phyloP scores from a whole-genome alignment of 2,888 invertebrate species.

The Drosophila multiciliata region DNA sequence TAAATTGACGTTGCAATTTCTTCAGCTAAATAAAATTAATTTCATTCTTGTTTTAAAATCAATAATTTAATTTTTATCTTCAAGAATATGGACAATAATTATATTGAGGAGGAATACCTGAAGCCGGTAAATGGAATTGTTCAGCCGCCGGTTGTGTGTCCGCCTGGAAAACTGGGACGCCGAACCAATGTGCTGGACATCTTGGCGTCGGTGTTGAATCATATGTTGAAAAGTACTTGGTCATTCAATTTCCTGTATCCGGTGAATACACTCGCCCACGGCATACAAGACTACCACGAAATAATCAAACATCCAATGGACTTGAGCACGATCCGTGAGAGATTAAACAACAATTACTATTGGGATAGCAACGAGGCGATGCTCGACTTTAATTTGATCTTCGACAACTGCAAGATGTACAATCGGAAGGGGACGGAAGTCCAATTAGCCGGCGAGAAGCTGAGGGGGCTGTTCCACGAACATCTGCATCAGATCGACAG shows the following conservation, averaged over 20 bases:
- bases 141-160: slow-evolving; percentile 46
- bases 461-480: slow-evolving; percentile 16
- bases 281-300: slow-evolving; percentile 38
- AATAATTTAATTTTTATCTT: not conserved
- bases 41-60: not conserved
- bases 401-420: slow-evolving; percentile 47
- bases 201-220: slow-evolving; percentile 19
- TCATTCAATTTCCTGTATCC: slow-evolving; percentile 34
- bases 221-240: not conserved
- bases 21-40: not conserved
- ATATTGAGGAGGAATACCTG: not conserved
- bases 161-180: slow-evolving; percentile 32
- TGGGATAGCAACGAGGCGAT: slow-evolving; percentile 44
- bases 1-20: not conserved
- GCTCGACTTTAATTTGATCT: slow-evolving; percentile 41
- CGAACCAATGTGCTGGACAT: slow-evolving; percentile 43
- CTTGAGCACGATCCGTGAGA: slow-evolving; percentile 37
- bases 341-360: slow-evolving; percentile 48
- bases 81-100: slow-evolving; percentile 1
- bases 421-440: slow-evolving; percentile 30
- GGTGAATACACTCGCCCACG: slow-evolving; percentile 29
- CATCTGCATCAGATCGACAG: slow-evolving; percentile 15
- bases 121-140: slow-evolving; percentile 53
- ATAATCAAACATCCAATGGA: slow-evolving; percentile 48
- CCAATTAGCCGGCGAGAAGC: slow-evolving; percentile 22